Conservation (phyloP, 2,797 vertebrate species). For the Leptoclinus maculatus region DNA sequence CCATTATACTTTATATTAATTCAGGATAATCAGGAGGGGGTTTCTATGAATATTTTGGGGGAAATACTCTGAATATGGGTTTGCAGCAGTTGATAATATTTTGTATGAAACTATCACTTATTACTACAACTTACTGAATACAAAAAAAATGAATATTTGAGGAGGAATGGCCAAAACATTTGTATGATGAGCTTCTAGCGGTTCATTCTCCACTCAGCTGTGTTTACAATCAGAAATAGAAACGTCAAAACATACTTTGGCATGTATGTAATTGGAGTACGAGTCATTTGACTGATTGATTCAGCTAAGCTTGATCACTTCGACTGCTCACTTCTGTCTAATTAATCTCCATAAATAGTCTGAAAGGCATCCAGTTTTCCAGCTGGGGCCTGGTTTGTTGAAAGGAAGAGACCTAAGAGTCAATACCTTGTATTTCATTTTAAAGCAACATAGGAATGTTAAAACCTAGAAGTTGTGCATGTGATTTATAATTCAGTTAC, state of each 20-base stretch:
- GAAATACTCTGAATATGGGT: not conserved
- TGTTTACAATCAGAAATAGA: constrained; percentile 24
- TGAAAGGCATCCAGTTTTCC: constrained; percentile 11
- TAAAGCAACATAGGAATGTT: not conserved
- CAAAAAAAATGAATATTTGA: not conserved
- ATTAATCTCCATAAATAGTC: constrained; percentile 24
- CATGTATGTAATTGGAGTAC: constrained; percentile 21
- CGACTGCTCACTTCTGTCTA: constrained; percentile 32
- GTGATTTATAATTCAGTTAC: not conserved
- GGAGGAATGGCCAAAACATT: no score
- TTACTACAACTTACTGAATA: no score
- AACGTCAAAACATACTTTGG: not conserved
- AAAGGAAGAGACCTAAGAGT: not conserved
- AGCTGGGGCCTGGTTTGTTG: not conserved
- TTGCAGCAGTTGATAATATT: no score
- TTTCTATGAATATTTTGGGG: not conserved
- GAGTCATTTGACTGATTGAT: constrained; percentile 56
- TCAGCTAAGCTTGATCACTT: constrained; percentile 34
- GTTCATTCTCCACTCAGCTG: not conserved
- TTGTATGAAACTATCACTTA: not conserved
- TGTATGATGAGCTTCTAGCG: not conserved
- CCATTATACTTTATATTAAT: not conserved
- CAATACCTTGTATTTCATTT: not conserved
- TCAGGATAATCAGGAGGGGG: not conserved
- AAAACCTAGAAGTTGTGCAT: not conserved